Base-by-base conservation (phyloP, 2,888 invertebrate species). In the Heterodera filipjevi region DNA sequence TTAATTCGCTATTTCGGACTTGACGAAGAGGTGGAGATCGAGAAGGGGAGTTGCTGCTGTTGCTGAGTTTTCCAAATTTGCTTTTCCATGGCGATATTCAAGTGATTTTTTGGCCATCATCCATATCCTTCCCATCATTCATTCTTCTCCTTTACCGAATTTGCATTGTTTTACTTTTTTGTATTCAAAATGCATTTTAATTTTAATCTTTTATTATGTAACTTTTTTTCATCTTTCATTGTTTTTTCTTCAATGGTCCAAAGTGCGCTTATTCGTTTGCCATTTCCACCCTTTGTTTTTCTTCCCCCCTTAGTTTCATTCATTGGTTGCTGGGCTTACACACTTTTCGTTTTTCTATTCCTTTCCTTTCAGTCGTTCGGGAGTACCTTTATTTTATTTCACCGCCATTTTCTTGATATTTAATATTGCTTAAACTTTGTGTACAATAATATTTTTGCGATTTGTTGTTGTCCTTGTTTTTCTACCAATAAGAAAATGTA, bases 1-100 rank as follows among this genome's bases (percentile, higher is more conserved):
- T 77, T 88, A 22, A 88, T 88, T 72, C 81, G 81, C 68, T 88
- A 86, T 79, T 88, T 88, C 77, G 88, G 88, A 16, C 77, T 86
- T 59, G 87, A 86, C 72, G 82, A 83, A 12, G 88, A 87, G n/a
- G 81, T 85, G 75, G 84, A 87, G 70, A 85, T 86, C 53, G 76
- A 82, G 68, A 86, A 89, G 59, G 27, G 84, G n/a, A 77, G 78
- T 12, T 84, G 84, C 81, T 75, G 85, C 53, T 66, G 77, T 35
- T 84, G 82, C 64, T 85, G 82, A 46, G 19, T 3, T 74, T 46
- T 5, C 35, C 44, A 12, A 73, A 35, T n/a, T 74, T 3, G 3
- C 27, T 27, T 73, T 73, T 32, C 53, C 64, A 14, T n/a, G 44
- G 5, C 30, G 35, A 73, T 72, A 10, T 27, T 35, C 46, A 71